phyloP scores from a whole-genome alignment of 2,113 vertebrate species.

The Sigmodon hispidus region DNA sequence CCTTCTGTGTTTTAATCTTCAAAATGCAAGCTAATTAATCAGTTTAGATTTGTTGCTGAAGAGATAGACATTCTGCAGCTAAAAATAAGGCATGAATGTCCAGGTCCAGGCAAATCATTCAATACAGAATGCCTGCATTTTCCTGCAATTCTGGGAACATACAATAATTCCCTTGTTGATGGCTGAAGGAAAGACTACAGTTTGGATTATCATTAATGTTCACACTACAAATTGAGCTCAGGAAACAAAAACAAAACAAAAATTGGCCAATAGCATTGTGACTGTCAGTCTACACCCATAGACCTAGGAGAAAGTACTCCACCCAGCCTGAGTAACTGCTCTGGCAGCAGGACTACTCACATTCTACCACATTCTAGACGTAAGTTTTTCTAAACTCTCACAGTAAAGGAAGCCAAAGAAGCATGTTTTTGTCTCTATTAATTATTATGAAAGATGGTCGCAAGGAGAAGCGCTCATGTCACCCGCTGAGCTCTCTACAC shows the following conservation, averaged over 20 bases:
- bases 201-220: neutral
- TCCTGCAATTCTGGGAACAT: no score
- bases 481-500: neutral
- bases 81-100: neutral
- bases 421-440: neutral
- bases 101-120: neutral
- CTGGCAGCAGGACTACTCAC: neutral
- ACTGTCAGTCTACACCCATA: neutral
- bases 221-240: neutral
- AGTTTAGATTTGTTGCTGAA: neutral
- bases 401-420: neutral
- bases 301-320: neutral
- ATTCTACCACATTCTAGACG: neutral
- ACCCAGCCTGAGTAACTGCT: neutral
- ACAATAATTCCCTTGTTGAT: neutral
- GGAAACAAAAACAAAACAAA: neutral
- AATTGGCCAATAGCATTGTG: neutral
- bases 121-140: neutral
- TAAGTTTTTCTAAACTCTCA: constrained; percentile 1
- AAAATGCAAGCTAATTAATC: neutral
- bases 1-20: constrained; percentile 18
- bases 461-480: neutral
- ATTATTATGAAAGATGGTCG: constrained; percentile 15
- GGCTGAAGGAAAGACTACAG: neutral
- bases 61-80: neutral